Base-by-base conservation (phyloP, 1,140 invertebrate genomes). In the Eueides isabella region DNA sequence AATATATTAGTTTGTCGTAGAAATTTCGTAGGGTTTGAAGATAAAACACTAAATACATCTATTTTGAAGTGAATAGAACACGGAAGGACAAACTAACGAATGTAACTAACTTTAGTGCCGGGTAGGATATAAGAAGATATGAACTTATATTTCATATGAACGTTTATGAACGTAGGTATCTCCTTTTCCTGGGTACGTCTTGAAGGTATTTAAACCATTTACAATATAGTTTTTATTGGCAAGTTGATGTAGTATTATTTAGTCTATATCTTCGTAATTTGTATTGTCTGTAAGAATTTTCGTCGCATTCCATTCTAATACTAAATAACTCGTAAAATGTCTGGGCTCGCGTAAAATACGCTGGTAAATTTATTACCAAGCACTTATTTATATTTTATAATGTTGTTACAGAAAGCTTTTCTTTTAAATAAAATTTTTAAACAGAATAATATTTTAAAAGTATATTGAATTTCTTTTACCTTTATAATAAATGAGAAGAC, bases 301-400 rank as follows among this genome's bases (percentile, higher is more conserved):
- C 78, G 73, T 76, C 81, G 72, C 80, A 84, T 88, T 86, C 83
- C 85, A 67, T 79, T 84, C 80, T 82, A 83, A 88, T 82, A 85
- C 78, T 80, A 80, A 85, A 87, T 83, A 81, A 80, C 84, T 86
- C 87, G 75, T 89, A 88, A 90, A 89, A 85, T 74, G 85, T 87
- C 87, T 85, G 82, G 71, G 80, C 84, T 84, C 82, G 77, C 81
- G 76, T 85, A 77, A 88, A 90, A 88, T 85, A 78, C 85, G 68
- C 74, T 76, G 79, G 72, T 79, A 87, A 87, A 89, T 86, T 88
- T 65, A 65, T 70, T 70, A 44, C 33, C 68, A 63, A 70, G 61
- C 61, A 70, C 67, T n/a, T 26, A 62, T 85, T 74, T 69, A 31
- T 73, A 74, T 31, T 38, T 67, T 33, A 68, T 29, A 38, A 61